Percentiles rank a stretch among this genome's conserved stretches.
phyloP scores from a whole-genome alignment of 1,140 invertebrate genomes.

The Thaumetopoea pityocampa region DNA sequence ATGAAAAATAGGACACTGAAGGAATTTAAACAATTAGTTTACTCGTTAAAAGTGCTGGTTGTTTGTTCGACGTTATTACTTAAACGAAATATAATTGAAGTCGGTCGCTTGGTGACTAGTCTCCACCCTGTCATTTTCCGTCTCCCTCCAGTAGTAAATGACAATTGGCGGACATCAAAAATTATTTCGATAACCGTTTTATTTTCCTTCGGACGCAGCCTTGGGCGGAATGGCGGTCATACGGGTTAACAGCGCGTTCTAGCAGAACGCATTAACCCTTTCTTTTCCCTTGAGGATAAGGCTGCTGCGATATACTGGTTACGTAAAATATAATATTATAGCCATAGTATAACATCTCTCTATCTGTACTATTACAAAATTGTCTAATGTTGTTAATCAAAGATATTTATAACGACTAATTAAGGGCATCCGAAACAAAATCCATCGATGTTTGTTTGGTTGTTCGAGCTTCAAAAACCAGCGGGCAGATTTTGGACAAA shows the following conservation, averaged over 20 bases:
- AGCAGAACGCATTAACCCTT: slow-evolving; percentile 37
- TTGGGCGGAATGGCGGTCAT: slow-evolving; percentile 30
- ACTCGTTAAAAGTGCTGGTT: slow-evolving; percentile 3
- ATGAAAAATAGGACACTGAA: too few relatives aligned
- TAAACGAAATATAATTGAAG: slow-evolving; percentile 18
- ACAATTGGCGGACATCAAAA: slow-evolving; percentile 37
- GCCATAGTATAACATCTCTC: too few relatives aligned
- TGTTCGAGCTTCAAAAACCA: too few relatives aligned
- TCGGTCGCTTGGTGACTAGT: slow-evolving; percentile 8
- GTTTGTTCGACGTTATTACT: slow-evolving; percentile 2
- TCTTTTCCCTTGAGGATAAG: slow-evolving; percentile 27
- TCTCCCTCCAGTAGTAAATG: slow-evolving; percentile 20
- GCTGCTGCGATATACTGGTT: slow-evolving; percentile 1
- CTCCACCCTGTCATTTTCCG: slow-evolving; percentile 14
- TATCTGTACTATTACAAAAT: too few relatives aligned
- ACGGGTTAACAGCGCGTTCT: slow-evolving; percentile 27
- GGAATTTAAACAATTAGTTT: slow-evolving; percentile 3
- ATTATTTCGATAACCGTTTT: slow-evolving; percentile 45
- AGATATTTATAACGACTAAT: too few relatives aligned
- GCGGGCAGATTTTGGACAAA: too few relatives aligned
- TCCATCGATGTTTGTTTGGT: too few relatives aligned
- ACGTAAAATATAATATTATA: slow-evolving; percentile 11
- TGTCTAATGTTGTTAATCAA: too few relatives aligned
- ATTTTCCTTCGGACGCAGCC: slow-evolving; percentile 24
- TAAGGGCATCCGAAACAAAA: too few relatives aligned